Percentiles rank a stretch among this genome's conserved stretches.
These are phyloP conservation scores for Rostrhamus sociabilis DNA, from an alignment of 2,797 vertebrate species.

Conservation along the genomic window DNA sequence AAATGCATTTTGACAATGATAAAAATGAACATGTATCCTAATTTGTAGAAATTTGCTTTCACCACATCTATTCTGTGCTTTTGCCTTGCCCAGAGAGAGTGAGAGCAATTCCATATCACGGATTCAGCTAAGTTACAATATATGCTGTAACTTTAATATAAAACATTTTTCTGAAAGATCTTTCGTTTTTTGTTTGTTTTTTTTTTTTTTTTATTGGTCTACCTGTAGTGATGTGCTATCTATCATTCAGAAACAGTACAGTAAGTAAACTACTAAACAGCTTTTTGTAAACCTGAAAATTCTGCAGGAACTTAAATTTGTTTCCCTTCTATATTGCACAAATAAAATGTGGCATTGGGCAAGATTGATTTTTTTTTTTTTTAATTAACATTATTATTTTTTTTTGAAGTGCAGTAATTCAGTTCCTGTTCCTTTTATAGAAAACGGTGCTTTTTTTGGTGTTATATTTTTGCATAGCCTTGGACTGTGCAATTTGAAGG, in stretches of 20 bases:
- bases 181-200: too few relatives aligned
- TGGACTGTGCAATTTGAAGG: background rate
- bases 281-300: background rate
- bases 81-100: background rate
- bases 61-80: background rate
- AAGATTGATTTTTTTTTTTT: background rate
- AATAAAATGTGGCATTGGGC: background rate
- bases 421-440: background rate
- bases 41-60: background rate
- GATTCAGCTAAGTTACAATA: background rate
- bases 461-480: background rate
- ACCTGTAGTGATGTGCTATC: background rate
- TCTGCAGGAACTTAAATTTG: background rate
- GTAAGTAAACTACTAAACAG: background rate
- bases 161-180: background rate
- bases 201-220: background rate
- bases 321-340: background rate
- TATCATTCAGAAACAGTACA: background rate
- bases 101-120: background rate
- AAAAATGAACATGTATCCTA: background rate
- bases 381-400: background rate
- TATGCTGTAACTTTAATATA: background rate
- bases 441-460: rapidly evolving
- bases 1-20: background rate
- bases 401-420: background rate